A percentile compares a stretch with the other conserved stretches of the same genome.
Conservation (phyloP, 2,888 invertebrate genomes). For the Pristionchus exspectatus region DNA sequence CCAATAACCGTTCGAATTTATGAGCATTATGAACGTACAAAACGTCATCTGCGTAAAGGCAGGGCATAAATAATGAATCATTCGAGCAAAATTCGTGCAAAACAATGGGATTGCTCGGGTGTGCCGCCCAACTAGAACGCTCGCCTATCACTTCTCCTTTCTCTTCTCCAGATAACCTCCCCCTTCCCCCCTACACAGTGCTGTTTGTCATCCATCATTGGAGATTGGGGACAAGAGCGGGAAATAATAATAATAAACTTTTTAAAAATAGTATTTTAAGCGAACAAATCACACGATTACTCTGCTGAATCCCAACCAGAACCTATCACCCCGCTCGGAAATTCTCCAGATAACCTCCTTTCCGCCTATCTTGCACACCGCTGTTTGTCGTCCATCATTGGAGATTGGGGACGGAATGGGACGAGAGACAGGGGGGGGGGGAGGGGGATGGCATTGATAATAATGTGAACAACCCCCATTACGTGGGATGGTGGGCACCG, state of each 20-base stretch:
- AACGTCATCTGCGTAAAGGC: too few species aligned
- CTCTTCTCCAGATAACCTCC: not conserved
- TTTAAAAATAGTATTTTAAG: not conserved
- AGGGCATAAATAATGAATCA: too few species aligned
- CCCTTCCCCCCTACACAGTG: not conserved
- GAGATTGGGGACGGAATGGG: not conserved
- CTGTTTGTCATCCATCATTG: not conserved
- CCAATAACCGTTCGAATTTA: too few species aligned
- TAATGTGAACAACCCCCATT: conserved; percentile 8
- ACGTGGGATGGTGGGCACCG: not conserved
- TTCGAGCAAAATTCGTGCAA: too few species aligned
- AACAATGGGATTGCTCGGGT: not conserved
- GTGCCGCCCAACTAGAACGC: not conserved
- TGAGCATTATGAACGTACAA: too few species aligned
- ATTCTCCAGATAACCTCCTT: not conserved
- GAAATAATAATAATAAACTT: not conserved
- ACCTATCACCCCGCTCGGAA: not conserved
- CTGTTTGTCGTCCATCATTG: conserved; percentile 10
- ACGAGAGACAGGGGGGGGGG: not conserved
- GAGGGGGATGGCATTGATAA: not conserved
- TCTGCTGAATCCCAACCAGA: not conserved
- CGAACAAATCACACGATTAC: not conserved
- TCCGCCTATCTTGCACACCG: not conserved
- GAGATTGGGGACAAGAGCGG: not conserved
- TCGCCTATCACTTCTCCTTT: not conserved